These are phyloP conservation scores for Hystrix brachyura DNA, from an alignment of 2,113 vertebrate species.

Conservation along the genomic window DNA sequence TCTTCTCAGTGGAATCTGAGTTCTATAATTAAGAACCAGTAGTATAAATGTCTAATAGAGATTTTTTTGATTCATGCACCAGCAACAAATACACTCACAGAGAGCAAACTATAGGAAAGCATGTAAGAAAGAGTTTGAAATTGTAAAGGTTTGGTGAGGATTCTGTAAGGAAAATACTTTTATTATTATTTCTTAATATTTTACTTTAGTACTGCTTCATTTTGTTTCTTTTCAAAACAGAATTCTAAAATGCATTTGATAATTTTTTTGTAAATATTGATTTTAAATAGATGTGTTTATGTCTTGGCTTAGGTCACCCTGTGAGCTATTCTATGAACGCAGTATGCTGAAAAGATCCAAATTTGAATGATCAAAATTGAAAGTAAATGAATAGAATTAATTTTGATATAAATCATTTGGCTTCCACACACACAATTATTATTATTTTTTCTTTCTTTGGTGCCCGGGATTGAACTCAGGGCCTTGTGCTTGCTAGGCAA, in stretches of 20 bases:
- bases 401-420: slow-evolving; percentile 26
- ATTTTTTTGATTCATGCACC: slow-evolving; percentile 7
- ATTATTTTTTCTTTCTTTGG: not conserved
- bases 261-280: not conserved
- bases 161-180: not conserved
- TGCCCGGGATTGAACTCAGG: too few relatives aligned
- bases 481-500: too few relatives aligned
- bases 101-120: not conserved
- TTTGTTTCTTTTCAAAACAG: slow-evolving; percentile 39
- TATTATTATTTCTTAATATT: slow-evolving; percentile 7
- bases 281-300: not conserved
- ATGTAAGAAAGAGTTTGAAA: not conserved
- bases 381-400: slow-evolving; percentile 29
- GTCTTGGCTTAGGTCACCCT: not conserved
- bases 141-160: slow-evolving; percentile 10
- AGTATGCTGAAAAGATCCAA: not conserved
- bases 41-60: slow-evolving; percentile 38
- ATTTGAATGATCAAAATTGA: not conserved
- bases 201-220: not conserved
- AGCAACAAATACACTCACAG: not conserved
- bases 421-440: not conserved
- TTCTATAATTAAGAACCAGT: slow-evolving; percentile 57
- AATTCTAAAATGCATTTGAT: not conserved
- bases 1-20: slow-evolving; percentile 56
- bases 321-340: not conserved